phyloP scores from a whole-genome alignment of 2,113 vertebrate species.

The Perccottus glenii region DNA sequence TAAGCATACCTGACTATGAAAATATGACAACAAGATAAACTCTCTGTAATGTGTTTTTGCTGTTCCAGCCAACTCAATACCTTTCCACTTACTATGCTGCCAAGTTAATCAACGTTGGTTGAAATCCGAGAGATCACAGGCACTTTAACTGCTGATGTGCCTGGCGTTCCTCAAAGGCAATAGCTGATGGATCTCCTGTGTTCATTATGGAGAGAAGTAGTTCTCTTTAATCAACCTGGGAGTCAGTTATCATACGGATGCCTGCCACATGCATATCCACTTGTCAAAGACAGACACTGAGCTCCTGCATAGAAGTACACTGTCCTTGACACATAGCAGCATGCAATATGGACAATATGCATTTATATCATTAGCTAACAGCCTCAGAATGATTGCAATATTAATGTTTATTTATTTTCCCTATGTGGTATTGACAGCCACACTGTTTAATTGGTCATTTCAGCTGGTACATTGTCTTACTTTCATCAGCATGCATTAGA shows the following conservation, averaged over 20 bases:
- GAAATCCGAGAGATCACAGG: conserved; percentile 74
- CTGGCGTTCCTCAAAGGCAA: conserved; percentile 73
- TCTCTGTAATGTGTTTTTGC: conserved; percentile 45
- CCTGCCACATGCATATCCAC: conserved; percentile 21
- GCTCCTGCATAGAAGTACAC: conserved; percentile 5
- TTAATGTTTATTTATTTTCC: no score
- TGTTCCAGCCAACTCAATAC: conserved; percentile 67
- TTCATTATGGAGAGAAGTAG: conserved; percentile 75
- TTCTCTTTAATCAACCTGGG: conserved; percentile 75
- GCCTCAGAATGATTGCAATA: no score
- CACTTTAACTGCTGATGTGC: conserved; percentile 71
- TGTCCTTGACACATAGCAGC: conserved; percentile 2
- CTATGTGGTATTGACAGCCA: no score
- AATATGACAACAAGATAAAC: conserved; percentile 61
- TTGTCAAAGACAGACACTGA: conserved; percentile 6
- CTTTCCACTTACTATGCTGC: conserved; percentile 76
- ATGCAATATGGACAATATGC: not conserved
- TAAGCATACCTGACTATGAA: conserved; percentile 62
- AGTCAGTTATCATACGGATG: conserved; percentile 75
- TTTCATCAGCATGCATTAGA: no score
- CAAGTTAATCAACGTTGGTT: conserved; percentile 77
- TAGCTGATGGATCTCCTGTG: conserved; percentile 73
- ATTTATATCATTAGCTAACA: no score
- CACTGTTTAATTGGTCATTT: no score
- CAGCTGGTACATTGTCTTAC: no score